Conservation (phyloP, 1,140 invertebrate genomes). For the Akabosia matsudoensis region DNA sequence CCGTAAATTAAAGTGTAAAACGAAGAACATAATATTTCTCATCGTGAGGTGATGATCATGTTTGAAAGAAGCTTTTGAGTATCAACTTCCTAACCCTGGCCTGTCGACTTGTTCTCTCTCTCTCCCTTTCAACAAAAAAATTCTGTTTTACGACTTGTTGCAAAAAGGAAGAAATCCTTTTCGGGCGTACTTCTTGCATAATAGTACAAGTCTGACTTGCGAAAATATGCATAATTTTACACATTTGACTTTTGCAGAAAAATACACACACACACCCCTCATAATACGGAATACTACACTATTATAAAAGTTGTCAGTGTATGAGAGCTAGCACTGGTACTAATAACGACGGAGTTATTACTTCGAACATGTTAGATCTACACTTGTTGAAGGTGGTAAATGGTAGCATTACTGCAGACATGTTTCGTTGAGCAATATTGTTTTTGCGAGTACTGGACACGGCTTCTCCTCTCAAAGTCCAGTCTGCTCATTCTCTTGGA, state of each 20-base stretch:
- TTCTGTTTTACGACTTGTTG: neutral
- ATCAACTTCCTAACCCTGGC: too few relatives aligned
- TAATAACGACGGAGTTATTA: too few relatives aligned
- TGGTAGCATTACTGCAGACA: too few relatives aligned
- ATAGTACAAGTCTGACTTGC: neutral
- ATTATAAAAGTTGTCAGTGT: too few relatives aligned
- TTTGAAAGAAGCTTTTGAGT: neutral
- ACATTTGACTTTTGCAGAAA: constrained; percentile 19
- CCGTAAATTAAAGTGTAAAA: constrained; percentile 15
- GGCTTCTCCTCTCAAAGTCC: too few relatives aligned
- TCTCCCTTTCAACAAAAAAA: neutral
- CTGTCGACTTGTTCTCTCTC: neutral
- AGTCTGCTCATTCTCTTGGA: too few relatives aligned
- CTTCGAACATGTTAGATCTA: too few relatives aligned
- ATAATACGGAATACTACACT: too few relatives aligned
- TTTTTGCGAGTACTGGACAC: too few relatives aligned
- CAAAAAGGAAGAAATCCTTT: neutral
- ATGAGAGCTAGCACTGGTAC: too few relatives aligned
- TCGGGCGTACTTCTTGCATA: neutral
- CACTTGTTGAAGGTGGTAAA: too few relatives aligned
- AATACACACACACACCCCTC: neutral
- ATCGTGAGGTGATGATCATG: neutral
- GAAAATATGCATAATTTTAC: constrained; percentile 12
- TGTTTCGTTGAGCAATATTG: too few relatives aligned
- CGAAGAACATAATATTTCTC: neutral